These are phyloP conservation scores for Oreonectes daqikongensis DNA, from an alignment of 2,797 vertebrate species.

Conservation along the genomic window DNA sequence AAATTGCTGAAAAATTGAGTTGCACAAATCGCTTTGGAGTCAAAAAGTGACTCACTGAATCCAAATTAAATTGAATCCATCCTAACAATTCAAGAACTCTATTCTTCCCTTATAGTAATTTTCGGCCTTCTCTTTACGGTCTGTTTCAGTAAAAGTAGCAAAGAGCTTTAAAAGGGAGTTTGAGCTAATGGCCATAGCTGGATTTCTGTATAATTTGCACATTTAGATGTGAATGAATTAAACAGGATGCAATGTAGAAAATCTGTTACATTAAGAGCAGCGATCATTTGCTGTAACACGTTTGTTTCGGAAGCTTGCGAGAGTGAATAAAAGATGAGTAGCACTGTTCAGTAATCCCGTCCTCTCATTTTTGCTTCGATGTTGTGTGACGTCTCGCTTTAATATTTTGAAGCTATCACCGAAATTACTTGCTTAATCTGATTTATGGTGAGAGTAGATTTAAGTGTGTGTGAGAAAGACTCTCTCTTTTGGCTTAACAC, in stretches of 20 bases:
- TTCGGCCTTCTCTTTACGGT: neutral
- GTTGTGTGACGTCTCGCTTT: slow-evolving; percentile 27
- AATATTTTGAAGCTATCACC: slow-evolving; percentile 43
- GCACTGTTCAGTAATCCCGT: slow-evolving; percentile 14
- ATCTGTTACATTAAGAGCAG: neutral
- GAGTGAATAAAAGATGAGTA: slow-evolving; percentile 1
- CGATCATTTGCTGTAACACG: neutral
- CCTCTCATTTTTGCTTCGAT: slow-evolving; percentile 20
- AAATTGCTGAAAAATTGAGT: neutral
- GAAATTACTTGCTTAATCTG: slow-evolving; percentile 53
- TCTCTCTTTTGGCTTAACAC: no score
- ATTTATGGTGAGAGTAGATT: slow-evolving; percentile 52
- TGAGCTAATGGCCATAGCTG: neutral
- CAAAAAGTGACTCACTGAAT: neutral
- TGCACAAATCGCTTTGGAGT: neutral
- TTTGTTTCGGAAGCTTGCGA: slow-evolving; percentile 8
- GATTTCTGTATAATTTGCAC: neutral
- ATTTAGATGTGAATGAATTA: neutral
- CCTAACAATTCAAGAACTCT: neutral
- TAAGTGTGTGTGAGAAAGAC: slow-evolving; percentile 35
- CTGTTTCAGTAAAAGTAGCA: neutral
- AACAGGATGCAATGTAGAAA: neutral
- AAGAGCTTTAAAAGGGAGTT: neutral
- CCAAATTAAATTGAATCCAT: no score
- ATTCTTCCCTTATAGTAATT: neutral